phyloP scores from a whole-genome alignment of 2,797 vertebrate species.

The Trachops cirrhosus region DNA sequence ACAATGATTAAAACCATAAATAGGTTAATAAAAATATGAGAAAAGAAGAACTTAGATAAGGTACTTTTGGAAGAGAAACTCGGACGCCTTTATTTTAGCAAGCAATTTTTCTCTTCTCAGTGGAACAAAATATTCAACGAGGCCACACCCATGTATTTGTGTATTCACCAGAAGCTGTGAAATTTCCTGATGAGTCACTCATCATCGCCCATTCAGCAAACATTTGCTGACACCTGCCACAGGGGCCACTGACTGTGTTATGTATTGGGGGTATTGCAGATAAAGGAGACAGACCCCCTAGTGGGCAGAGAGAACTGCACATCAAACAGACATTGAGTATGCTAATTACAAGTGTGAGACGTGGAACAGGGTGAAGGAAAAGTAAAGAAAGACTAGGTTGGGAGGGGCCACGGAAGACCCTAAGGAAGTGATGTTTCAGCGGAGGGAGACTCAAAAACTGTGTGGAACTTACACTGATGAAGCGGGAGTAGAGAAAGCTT shows the following conservation, averaged over 20 bases:
- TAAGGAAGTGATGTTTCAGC: not conserved
- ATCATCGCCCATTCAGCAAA: not conserved
- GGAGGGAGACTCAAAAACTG: not conserved
- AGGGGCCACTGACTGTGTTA: not conserved
- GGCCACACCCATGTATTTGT: not conserved
- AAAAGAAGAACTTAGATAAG: not conserved
- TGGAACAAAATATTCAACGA: slow-evolving; percentile 36
- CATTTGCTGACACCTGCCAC: not conserved
- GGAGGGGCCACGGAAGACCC: not conserved
- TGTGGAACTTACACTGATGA: not conserved
- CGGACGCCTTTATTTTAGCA: not conserved
- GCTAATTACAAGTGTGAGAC: not conserved
- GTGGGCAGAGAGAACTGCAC: not conserved
- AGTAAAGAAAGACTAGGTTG: not conserved
- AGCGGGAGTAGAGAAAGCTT: not conserved
- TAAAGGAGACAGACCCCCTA: not conserved
- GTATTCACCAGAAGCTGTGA: not conserved
- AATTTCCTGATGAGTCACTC: slow-evolving; percentile 41
- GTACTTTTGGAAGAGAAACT: slow-evolving; percentile 43
- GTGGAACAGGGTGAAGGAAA: not conserved
- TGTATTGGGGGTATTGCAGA: not conserved
- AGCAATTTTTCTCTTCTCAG: not conserved
- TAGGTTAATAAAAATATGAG: not conserved
- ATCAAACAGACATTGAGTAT: not conserved
- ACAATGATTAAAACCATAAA: not conserved